Evolutionary conservation across 2,888 invertebrate species (phyloP).

Genomic region (Lepidocyrtinus sp.): DNA sequence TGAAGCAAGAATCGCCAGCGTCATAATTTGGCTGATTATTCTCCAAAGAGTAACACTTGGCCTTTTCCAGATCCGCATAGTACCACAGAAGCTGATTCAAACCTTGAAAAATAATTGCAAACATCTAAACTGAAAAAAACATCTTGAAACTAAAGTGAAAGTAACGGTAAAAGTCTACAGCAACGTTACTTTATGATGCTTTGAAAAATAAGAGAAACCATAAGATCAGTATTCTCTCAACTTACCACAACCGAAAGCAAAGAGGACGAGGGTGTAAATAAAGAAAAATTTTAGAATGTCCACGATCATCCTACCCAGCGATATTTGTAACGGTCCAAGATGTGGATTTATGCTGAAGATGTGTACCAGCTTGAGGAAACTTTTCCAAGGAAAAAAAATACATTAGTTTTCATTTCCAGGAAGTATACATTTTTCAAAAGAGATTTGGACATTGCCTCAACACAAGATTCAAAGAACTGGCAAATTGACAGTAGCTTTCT

Average conservation of each 20-base stretch:
- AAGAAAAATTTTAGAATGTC: slow-evolving; percentile 95
- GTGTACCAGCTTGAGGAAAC: slow-evolving; percentile 92
- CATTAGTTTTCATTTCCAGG: background rate
- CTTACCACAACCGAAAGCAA: slow-evolving; percentile 93
- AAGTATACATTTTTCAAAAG: background rate
- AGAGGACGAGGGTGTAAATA: slow-evolving; percentile 88
- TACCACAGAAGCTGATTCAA: slow-evolving; percentile 94
- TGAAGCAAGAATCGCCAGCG: slow-evolving; percentile 70
- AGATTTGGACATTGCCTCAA: too few relatives aligned
- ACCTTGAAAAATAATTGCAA: slow-evolving; percentile 73
- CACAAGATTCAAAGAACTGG: too few relatives aligned
- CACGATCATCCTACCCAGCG: slow-evolving; percentile 89
- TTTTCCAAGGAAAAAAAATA: slow-evolving; percentile 73
- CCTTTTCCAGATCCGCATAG: slow-evolving; percentile 90
- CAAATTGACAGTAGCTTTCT: too few relatives aligned
- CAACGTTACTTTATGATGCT: too few relatives aligned
- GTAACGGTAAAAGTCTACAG: background rate
- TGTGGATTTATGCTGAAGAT: slow-evolving; percentile 95
- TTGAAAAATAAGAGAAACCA: background rate
- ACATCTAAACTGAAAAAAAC: background rate
- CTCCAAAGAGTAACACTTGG: slow-evolving; percentile 84
- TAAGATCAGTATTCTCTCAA: slow-evolving; percentile 39
- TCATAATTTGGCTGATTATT: slow-evolving; percentile 73
- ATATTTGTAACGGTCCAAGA: slow-evolving; percentile 92
- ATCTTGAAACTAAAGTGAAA: background rate